Conservation (phyloP, 2,113 vertebrate species). For the Jacana jacana region DNA sequence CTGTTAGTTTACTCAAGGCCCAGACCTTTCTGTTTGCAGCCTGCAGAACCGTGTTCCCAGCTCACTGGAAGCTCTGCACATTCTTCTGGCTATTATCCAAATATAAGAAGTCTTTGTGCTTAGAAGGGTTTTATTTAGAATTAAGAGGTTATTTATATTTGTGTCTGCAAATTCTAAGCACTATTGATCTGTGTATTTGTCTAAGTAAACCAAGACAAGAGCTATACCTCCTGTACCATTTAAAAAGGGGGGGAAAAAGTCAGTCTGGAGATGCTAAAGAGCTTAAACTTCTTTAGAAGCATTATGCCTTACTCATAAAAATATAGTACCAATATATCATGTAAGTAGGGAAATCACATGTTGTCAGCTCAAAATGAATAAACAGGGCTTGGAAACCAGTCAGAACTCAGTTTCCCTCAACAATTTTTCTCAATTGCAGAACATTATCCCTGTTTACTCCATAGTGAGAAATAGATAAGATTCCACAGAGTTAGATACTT, state of each 20-base stretch:
- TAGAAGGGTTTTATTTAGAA: constrained; percentile 56
- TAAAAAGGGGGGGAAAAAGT: not conserved
- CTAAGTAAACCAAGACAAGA: constrained; percentile 51
- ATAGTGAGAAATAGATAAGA: not conserved
- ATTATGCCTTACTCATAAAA: not conserved
- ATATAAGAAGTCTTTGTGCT: constrained; percentile 14
- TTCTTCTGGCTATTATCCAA: constrained; percentile 12
- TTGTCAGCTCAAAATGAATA: not conserved
- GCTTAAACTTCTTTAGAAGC: constrained; percentile 39
- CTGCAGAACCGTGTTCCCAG: not conserved
- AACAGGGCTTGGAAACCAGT: not conserved
- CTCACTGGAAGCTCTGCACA: not conserved
- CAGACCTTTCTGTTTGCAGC: not conserved
- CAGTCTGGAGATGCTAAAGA: not conserved
- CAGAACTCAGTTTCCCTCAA: not conserved
- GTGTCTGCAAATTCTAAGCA: constrained; percentile 48
- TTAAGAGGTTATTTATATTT: constrained; percentile 53
- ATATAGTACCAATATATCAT: not conserved
- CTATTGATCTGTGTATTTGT: constrained; percentile 61
- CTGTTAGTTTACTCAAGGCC: not conserved
- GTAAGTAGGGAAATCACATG: not conserved
- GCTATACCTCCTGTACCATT: constrained; percentile 10
- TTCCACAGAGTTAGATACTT: not conserved
- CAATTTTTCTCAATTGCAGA: not conserved
- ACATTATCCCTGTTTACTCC: not conserved